Conservation (phyloP, 2,113 vertebrate genomes). For the Pseudois nayaur region DNA sequence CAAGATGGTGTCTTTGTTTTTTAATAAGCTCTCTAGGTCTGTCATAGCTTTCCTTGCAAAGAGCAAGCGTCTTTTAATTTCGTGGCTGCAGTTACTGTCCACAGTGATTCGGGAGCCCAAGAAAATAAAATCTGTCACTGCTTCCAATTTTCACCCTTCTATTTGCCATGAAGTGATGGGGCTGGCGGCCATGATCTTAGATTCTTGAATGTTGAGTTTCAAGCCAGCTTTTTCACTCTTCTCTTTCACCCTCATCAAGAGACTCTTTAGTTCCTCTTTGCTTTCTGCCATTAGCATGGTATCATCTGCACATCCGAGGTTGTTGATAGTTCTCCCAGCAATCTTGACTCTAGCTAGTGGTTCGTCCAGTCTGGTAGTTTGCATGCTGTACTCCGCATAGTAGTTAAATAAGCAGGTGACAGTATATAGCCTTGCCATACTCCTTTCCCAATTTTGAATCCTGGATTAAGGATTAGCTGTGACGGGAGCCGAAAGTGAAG, state of each 20-base stretch:
- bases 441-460: neutral
- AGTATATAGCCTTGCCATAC: neutral
- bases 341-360: neutral
- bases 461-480: neutral
- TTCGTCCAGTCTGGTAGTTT: neutral
- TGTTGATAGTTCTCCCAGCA: neutral
- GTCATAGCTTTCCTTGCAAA: neutral
- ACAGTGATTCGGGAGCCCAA: neutral
- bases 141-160: neutral
- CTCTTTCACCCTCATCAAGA: neutral
- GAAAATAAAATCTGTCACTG: neutral
- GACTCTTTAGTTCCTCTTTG: neutral
- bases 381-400: neutral
- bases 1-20: neutral
- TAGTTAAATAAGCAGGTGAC: neutral
- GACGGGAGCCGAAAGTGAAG: fast-evolving
- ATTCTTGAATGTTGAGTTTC: neutral
- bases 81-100: neutral
- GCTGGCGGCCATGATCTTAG: neutral
- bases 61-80: neutral
- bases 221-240: neutral
- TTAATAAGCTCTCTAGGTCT: neutral
- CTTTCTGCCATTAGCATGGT: neutral
- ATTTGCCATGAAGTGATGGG: neutral
- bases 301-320: neutral